A percentile compares a stretch with the other conserved stretches of the same genome.
Conservation (phyloP, 2,888 invertebrate genomes). For the Cheilosia soror region DNA sequence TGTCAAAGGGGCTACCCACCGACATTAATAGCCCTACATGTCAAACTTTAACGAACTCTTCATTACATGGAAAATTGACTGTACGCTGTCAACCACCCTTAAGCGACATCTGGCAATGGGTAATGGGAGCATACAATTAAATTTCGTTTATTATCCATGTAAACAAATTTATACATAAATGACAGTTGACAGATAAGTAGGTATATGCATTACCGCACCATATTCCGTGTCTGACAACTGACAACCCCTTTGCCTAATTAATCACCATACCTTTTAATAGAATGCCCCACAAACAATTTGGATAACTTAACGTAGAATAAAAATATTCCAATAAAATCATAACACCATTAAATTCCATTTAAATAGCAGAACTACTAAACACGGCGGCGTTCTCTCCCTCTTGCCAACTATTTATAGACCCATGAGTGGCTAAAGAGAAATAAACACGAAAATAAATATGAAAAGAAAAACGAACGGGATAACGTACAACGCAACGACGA, state of each 20-base stretch:
- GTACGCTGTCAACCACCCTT: conserved; percentile 1
- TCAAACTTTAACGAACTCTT: not conserved
- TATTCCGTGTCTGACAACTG: not conserved
- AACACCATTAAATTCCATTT: conserved; percentile 60
- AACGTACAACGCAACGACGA: not conserved
- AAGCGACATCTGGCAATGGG: conserved; percentile 23
- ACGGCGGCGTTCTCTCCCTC: conserved; percentile 17
- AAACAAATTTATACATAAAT: conserved; percentile 24
- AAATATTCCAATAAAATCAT: conserved; percentile 54
- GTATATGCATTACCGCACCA: not conserved
- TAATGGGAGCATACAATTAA: conserved; percentile 7
- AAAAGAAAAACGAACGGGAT: conserved; percentile 13
- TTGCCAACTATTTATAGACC: conserved; percentile 55
- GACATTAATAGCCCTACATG: not conserved
- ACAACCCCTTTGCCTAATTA: conserved; percentile 18
- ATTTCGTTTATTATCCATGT: conserved; percentile 14
- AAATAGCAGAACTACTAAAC: conserved; percentile 42
- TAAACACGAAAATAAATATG: conserved; percentile 42
- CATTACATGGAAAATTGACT: not conserved
- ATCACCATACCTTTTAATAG: conserved; percentile 4
- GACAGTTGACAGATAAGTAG: not conserved
- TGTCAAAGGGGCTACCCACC: not conserved
- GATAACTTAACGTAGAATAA: not conserved
- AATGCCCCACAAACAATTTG: conserved; percentile 22
- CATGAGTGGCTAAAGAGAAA: conserved; percentile 39